These are phyloP conservation scores for Poecile montanus DNA, from an alignment of 2,797 vertebrate species.

Conservation along the genomic window DNA sequence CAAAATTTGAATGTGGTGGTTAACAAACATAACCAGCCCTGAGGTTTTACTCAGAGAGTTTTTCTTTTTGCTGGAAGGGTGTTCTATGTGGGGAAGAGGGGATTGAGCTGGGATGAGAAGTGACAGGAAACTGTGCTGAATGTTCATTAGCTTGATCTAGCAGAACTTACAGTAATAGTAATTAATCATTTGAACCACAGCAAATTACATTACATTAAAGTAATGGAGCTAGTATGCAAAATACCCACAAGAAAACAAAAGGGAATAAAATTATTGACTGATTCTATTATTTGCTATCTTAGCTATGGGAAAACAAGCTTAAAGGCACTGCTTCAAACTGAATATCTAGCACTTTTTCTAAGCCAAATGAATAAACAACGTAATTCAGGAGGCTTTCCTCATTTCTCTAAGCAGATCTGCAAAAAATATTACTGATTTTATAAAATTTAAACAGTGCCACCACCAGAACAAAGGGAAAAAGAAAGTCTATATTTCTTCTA, in stretches of 20 bases:
- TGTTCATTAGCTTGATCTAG: conserved; percentile 40
- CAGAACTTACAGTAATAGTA: conserved; percentile 44
- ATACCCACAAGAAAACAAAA: conserved; percentile 29
- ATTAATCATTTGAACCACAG: conserved; percentile 48
- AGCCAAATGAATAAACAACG: background rate
- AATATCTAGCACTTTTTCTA: background rate
- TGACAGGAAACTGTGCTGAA: conserved; percentile 36
- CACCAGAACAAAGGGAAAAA: background rate
- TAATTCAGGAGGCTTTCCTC: background rate
- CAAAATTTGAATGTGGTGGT: background rate
- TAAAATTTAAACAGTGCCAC: background rate
- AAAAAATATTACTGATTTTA: background rate
- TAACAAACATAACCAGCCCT: background rate
- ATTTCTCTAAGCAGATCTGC: background rate
- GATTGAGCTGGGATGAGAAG: background rate
- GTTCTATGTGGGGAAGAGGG: background rate
- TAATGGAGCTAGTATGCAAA: conserved; percentile 30
- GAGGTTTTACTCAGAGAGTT: background rate
- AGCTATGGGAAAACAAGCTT: background rate
- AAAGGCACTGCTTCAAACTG: background rate
- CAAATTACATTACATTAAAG: conserved; percentile 19
- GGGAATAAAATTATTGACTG: conserved; percentile 4
- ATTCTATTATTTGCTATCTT: background rate
- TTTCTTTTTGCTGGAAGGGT: background rate
- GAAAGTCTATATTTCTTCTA: background rate